These are phyloP conservation scores for Penaeus japonicus DNA, from an alignment of 1,140 invertebrate genomes.

Conservation along the genomic window DNA sequence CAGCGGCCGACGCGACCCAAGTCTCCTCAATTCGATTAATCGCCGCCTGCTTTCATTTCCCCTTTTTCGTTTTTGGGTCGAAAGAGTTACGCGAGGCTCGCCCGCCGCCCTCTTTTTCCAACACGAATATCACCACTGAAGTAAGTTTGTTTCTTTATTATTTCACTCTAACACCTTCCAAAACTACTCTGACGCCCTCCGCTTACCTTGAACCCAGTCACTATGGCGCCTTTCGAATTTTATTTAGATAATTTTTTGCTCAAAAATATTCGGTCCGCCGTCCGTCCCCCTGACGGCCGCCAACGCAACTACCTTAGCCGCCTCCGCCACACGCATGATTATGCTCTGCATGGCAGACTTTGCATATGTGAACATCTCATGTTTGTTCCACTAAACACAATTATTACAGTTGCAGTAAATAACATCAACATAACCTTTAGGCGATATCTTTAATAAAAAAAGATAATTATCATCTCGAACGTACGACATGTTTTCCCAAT, in stretches of 20 bases:
- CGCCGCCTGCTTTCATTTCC: conserved; percentile 54
- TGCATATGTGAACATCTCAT: too few species aligned
- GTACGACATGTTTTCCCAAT: conserved; percentile 33
- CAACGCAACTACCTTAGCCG: conserved; percentile 29
- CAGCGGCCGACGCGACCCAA: conserved; percentile 30
- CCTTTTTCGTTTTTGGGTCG: conserved; percentile 54
- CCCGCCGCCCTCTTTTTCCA: conserved; percentile 44
- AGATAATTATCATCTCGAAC: background rate
- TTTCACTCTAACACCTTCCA: conserved; percentile 14
- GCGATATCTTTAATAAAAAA: background rate
- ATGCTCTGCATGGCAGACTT: background rate
- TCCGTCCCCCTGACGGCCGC: conserved; percentile 55
- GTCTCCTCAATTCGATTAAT: conserved; percentile 50
- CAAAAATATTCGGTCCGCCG: conserved; percentile 58
- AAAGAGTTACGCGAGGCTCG: conserved; percentile 42
- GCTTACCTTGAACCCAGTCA: conserved; percentile 56
- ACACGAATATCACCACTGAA: conserved; percentile 31
- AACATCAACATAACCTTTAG: background rate
- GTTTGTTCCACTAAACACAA: background rate
- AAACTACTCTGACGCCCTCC: conserved; percentile 47
- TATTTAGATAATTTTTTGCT: conserved; percentile 60
- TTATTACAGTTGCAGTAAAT: background rate
- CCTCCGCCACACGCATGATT: conserved; percentile 43
- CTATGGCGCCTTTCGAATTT: conserved; percentile 60
- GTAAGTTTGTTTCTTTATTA: background rate